phyloP scores from a whole-genome alignment of 2,113 vertebrate genomes.

The Columba janthina region DNA sequence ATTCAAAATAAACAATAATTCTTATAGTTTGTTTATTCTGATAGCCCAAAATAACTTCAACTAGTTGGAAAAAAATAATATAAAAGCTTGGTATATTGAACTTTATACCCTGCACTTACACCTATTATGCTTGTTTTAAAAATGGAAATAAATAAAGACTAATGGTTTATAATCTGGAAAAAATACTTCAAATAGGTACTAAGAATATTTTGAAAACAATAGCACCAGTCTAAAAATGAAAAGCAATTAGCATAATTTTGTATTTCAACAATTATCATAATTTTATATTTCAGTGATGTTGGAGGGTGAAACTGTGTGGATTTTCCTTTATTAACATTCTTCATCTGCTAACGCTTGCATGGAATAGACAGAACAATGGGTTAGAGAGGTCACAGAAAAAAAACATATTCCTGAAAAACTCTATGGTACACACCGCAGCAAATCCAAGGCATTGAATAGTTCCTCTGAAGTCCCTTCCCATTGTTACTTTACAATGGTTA shows the following conservation, averaged over 20 bases:
- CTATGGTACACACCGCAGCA: background rate
- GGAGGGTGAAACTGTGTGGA: background rate
- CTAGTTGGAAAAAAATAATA: background rate
- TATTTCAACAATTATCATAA: background rate
- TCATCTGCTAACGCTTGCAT: background rate
- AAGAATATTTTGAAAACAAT: background rate
- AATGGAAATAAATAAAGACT: background rate
- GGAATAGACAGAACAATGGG: background rate
- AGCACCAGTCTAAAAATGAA: background rate
- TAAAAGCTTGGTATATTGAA: background rate
- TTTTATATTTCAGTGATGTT: background rate
- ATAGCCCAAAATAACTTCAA: background rate
- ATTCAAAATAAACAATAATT: slow-evolving; percentile 5
- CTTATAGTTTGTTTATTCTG: background rate
- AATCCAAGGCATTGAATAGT: background rate
- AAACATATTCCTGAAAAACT: background rate
- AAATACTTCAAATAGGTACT: background rate
- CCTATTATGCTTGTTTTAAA: background rate
- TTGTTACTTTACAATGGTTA: background rate
- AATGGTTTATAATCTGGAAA: background rate
- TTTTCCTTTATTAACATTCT: background rate
- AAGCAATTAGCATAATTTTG: background rate
- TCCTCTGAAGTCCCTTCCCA: background rate
- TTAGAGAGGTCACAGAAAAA: background rate
- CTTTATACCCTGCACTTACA: background rate